Conservation (phyloP, 2,113 vertebrate genomes). For the Rhea americana region DNA sequence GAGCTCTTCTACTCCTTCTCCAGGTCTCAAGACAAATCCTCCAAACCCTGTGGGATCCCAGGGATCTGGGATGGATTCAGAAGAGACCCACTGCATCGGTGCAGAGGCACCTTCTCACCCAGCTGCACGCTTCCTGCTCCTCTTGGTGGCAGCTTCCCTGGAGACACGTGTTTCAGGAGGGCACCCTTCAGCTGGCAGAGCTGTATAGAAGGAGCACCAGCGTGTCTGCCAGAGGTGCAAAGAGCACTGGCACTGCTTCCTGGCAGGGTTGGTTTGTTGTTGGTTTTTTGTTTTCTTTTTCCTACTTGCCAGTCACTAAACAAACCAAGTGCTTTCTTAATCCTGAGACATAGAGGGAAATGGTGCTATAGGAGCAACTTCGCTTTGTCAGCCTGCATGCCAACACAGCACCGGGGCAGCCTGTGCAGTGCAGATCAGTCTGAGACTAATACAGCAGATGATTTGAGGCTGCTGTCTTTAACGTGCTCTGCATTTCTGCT, state of each 20-base stretch:
- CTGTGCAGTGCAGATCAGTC: not conserved
- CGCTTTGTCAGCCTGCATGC: not conserved
- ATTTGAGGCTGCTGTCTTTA: not conserved
- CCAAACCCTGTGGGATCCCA: no score
- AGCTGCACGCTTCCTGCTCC: not conserved
- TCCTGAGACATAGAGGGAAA: not conserved
- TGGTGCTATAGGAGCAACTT: not conserved
- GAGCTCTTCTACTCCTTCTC: not conserved
- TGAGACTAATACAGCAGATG: not conserved
- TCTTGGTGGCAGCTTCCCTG: not conserved
- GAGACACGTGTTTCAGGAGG: not conserved
- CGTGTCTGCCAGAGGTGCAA: no score
- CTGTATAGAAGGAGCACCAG: not conserved
- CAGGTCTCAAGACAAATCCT: slow-evolving; percentile 2
- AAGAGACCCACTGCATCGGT: no score
- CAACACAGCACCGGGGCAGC: not conserved
- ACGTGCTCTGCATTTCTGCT: no score
- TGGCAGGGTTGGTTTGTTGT: not conserved
- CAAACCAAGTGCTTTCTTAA: not conserved
- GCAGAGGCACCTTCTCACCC: not conserved
- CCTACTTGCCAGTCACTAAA: not conserved
- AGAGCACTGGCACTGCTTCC: not conserved
- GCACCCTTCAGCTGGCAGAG: not conserved
- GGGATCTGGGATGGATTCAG: not conserved
- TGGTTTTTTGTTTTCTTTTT: no score